A percentile compares a stretch with the other conserved stretches of the same genome.
These are phyloP conservation scores for Cheirogaleus major DNA, from an alignment of 2,797 vertebrate species.

Conservation along the genomic window DNA sequence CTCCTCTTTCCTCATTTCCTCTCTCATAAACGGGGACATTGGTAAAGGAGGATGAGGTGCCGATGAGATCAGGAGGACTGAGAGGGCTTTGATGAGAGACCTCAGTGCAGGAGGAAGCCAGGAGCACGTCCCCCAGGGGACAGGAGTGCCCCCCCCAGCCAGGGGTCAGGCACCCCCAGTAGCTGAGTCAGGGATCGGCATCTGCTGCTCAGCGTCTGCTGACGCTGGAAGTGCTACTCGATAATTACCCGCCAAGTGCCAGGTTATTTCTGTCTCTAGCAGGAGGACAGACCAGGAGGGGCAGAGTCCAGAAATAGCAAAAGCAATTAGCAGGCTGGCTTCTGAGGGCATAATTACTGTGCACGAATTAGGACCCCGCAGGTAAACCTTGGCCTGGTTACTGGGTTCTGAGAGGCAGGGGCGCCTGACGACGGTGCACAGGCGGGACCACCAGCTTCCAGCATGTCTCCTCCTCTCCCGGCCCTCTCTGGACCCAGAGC, in stretches of 20 bases:
- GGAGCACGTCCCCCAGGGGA: rapidly evolving
- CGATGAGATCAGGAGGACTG: background rate
- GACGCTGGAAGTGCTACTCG: background rate
- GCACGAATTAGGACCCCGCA: background rate
- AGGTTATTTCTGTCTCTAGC: conserved; percentile 74
- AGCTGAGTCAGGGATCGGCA: conserved; percentile 47
- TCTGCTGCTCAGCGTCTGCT: background rate
- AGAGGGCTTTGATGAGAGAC: background rate
- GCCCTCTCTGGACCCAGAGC: background rate
- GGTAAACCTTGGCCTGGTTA: conserved; percentile 39
- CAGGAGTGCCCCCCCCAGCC: rapidly evolving
- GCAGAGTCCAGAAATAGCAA: conserved; percentile 74
- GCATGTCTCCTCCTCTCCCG: background rate
- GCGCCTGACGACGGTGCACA: rapidly evolving
- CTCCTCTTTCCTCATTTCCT: background rate
- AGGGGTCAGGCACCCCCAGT: too few relatives aligned
- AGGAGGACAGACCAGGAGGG: conserved; percentile 60
- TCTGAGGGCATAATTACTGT: conserved; percentile 40
- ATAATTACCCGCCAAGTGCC: conserved; percentile 60
- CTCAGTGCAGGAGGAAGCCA: too few relatives aligned
- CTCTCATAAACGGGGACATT: too few relatives aligned
- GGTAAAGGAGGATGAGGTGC: background rate
- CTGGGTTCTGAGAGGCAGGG: background rate
- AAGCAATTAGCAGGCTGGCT: conserved; percentile 64
- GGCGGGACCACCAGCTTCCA: too few relatives aligned